A percentile compares a stretch with the other conserved stretches of the same genome.
Evolutionary conservation across 2,113 vertebrate species (phyloP).

Genomic region (Psephotus haematonotus): DNA sequence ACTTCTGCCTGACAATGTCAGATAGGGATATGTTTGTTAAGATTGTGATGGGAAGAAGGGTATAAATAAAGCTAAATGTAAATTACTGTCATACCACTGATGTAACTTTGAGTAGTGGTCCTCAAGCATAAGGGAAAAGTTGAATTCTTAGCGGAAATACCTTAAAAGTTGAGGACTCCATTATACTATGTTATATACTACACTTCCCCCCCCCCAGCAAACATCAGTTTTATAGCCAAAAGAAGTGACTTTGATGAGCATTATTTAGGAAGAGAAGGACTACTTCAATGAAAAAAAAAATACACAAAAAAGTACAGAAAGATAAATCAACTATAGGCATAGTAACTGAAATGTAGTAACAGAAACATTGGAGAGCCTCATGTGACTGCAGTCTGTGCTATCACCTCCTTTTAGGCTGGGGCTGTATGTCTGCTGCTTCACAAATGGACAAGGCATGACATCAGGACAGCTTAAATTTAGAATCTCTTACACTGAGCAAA

Average conservation of each 20-base stretch:
- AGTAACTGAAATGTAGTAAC: background rate
- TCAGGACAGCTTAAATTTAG: background rate
- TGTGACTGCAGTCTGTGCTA: background rate
- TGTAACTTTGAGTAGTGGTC: background rate
- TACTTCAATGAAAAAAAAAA: background rate
- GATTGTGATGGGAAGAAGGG: background rate
- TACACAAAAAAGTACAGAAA: background rate
- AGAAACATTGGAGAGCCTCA: background rate
- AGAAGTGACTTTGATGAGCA: background rate
- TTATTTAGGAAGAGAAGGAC: background rate
- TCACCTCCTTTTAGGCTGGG: background rate
- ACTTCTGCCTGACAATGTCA: background rate
- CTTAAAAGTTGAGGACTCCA: background rate
- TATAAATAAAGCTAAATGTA: background rate
- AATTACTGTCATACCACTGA: background rate
- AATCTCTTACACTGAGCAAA: background rate
- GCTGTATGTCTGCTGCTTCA: background rate
- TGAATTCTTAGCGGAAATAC: background rate
- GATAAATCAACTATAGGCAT: background rate
- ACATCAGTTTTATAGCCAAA: background rate
- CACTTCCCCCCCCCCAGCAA: rapidly evolving
- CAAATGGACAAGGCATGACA: background rate
- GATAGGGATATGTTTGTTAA: background rate
- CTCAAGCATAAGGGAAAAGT: background rate
- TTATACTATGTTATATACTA: background rate